Evolutionary conservation across 2,888 invertebrate species (phyloP).

Genomic region (Cyclophora albipunctata): DNA sequence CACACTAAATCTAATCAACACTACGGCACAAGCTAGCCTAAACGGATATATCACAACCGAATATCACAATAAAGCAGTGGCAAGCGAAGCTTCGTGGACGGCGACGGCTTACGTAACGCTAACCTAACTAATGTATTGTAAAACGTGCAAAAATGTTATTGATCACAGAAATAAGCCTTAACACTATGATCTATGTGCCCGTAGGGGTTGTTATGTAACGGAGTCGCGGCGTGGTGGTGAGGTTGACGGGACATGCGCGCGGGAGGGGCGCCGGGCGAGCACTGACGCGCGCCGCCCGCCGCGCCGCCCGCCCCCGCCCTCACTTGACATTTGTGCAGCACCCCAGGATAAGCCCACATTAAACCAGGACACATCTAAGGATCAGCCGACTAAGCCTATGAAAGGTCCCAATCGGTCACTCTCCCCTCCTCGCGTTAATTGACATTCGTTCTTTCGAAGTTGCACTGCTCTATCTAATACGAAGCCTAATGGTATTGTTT

Average conservation of each 20-base stretch:
- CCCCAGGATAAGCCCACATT: slow-evolving; percentile 29
- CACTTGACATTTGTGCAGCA: slow-evolving; percentile 35
- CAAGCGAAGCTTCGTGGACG: slow-evolving; percentile 74
- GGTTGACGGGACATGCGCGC: slow-evolving; percentile 59
- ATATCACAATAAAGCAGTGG: slow-evolving; percentile 71
- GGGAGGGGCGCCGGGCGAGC: slow-evolving; percentile 61
- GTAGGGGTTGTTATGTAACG: slow-evolving; percentile 62
- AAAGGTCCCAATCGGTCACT: too few species aligned
- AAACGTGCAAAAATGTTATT: slow-evolving; percentile 65
- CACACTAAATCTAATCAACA: slow-evolving; percentile 17
- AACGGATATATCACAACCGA: slow-evolving; percentile 68
- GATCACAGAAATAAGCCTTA: slow-evolving; percentile 74
- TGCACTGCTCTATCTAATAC: neutral
- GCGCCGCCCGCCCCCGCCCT: slow-evolving; percentile 7
- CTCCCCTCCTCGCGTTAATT: too few species aligned
- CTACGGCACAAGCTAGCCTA: slow-evolving; percentile 70
- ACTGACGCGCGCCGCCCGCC: slow-evolving; percentile 32
- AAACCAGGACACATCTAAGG: slow-evolving; percentile 10
- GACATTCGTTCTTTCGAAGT: slow-evolving; percentile 3
- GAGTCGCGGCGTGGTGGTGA: slow-evolving; percentile 54
- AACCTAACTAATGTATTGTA: slow-evolving; percentile 58
- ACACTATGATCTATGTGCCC: slow-evolving; percentile 57
- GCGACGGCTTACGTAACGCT: slow-evolving; percentile 71
- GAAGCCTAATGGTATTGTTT: neutral
- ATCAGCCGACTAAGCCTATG: too few species aligned